phyloP scores from a whole-genome alignment of 2,888 invertebrate species.

The Diabrotica balteata region DNA sequence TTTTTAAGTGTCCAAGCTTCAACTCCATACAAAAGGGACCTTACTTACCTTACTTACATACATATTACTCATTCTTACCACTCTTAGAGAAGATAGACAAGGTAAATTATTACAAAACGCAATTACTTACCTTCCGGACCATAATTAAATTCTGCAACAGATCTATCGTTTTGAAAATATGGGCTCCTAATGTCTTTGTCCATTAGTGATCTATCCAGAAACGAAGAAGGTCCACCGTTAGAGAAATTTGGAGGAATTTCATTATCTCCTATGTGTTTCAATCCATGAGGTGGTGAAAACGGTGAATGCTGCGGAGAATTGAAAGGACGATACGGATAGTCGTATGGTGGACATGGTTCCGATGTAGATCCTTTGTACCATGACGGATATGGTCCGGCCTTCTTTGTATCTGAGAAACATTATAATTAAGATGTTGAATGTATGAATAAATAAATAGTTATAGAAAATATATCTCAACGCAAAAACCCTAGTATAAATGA shows the following conservation, averaged over 20 bases:
- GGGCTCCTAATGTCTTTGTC: conserved; percentile 20
- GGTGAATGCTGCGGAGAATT: not conserved
- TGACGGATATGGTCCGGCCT: conserved; percentile 13
- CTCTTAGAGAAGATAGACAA: too few species aligned
- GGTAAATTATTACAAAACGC: not conserved
- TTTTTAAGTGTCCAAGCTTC: too few species aligned
- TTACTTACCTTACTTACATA: too few species aligned
- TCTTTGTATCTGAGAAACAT: conserved; percentile 17
- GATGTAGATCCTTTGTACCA: conserved; percentile 19
- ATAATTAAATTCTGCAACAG: conserved; percentile 27
- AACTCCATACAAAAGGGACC: too few species aligned
- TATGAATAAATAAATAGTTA: too few species aligned
- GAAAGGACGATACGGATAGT: not conserved
- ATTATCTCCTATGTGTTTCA: not conserved
- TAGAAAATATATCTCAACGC: too few species aligned
- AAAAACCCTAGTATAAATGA: too few species aligned
- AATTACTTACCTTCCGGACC: conserved; percentile 20
- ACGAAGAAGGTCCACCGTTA: not conserved
- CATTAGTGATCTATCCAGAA: too few species aligned
- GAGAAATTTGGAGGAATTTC: not conserved
- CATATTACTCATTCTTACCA: too few species aligned
- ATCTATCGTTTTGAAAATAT: conserved; percentile 30
- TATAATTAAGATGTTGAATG: not conserved
- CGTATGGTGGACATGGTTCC: conserved; percentile 2
- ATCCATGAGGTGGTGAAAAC: not conserved